Evolutionary conservation across 2,888 invertebrate species (phyloP).

Genomic region (Meliscaeva auricollis): DNA sequence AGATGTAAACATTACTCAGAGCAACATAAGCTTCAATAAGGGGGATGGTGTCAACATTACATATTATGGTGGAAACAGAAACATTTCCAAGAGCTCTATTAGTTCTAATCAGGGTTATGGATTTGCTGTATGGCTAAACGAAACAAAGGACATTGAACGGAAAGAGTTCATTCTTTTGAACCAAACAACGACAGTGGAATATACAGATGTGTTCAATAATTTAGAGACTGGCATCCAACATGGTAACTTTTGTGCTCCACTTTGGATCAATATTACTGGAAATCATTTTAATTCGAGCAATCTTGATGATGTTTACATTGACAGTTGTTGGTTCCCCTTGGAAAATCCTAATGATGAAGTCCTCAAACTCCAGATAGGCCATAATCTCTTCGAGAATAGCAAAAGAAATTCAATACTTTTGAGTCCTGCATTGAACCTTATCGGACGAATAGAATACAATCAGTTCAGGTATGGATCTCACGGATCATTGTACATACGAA

Average conservation of each 20-base stretch:
- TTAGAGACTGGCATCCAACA: constrained; percentile 94
- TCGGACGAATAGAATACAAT: constrained; percentile 93
- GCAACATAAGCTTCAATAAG: constrained; percentile 94
- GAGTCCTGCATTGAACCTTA: constrained; percentile 92
- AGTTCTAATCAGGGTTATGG: constrained; percentile 96
- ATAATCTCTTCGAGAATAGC: constrained; percentile 93
- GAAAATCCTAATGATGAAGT: constrained; percentile 25
- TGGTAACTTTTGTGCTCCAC: constrained; percentile 95
- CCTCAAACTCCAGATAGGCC: constrained; percentile 90
- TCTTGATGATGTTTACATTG: constrained; percentile 91
- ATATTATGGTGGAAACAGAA: constrained; percentile 96
- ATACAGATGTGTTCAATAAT: constrained; percentile 94
- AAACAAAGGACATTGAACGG: constrained; percentile 86
- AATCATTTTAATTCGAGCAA: constrained; percentile 93
- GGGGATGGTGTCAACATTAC: constrained; percentile 98
- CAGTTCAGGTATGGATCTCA: constrained; percentile 92
- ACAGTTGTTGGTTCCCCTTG: constrained; percentile 90
- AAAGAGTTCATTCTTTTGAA: constrained; percentile 92
- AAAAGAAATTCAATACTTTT: constrained; percentile 90
- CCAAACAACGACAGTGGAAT: constrained; percentile 94
- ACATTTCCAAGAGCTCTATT: constrained; percentile 94
- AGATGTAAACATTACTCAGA: constrained; percentile 96
- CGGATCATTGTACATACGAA: constrained; percentile 94
- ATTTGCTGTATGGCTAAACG: constrained; percentile 95
- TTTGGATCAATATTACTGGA: constrained; percentile 96